These are phyloP conservation scores for Caracal caracal DNA, from an alignment of 2,113 vertebrate species.

Conservation along the genomic window DNA sequence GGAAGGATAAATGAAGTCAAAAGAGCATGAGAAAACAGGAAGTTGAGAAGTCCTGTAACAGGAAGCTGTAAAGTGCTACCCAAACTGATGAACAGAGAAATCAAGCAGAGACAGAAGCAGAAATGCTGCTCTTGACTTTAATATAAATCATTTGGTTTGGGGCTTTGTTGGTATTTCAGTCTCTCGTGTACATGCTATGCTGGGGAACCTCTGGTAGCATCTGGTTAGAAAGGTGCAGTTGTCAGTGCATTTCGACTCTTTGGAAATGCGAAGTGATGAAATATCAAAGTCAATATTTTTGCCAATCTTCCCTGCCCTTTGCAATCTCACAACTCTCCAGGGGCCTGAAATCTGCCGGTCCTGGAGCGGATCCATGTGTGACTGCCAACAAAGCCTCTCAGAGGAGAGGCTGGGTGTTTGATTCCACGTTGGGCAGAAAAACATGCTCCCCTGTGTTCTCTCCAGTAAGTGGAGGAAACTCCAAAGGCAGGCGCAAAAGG, in stretches of 20 bases:
- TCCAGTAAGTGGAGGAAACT: slow-evolving; percentile 78
- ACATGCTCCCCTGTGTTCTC: slow-evolving; percentile 81
- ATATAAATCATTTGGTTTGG: slow-evolving; percentile 61
- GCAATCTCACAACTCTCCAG: slow-evolving; percentile 78
- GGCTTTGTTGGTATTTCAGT: slow-evolving; percentile 43
- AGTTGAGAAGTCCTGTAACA: slow-evolving; percentile 19
- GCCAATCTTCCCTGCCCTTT: slow-evolving; percentile 83
- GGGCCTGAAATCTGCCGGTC: slow-evolving; percentile 82
- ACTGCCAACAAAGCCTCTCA: slow-evolving; percentile 84
- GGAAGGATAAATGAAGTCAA: slow-evolving; percentile 50
- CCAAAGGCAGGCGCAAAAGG: slow-evolving; percentile 74
- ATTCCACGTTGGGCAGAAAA: slow-evolving; percentile 83
- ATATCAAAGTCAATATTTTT: slow-evolving; percentile 86
- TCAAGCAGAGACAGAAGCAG: slow-evolving; percentile 46
- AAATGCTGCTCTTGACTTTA: slow-evolving; percentile 74
- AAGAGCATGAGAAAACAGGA: slow-evolving; percentile 50
- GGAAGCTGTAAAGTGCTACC: slow-evolving; percentile 12
- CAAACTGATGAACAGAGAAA: slow-evolving; percentile 57
- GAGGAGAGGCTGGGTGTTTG: slow-evolving; percentile 82
- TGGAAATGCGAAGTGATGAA: slow-evolving; percentile 81
- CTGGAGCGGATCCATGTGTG: slow-evolving; percentile 84
- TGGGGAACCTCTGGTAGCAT: slow-evolving; percentile 73
- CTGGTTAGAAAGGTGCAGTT: slow-evolving; percentile 81
- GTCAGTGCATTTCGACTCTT: slow-evolving; percentile 74
- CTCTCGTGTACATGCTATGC: slow-evolving; percentile 45